Base-by-base conservation (phyloP, 2,888 invertebrate species). In the Drosophila meridionalis region DNA sequence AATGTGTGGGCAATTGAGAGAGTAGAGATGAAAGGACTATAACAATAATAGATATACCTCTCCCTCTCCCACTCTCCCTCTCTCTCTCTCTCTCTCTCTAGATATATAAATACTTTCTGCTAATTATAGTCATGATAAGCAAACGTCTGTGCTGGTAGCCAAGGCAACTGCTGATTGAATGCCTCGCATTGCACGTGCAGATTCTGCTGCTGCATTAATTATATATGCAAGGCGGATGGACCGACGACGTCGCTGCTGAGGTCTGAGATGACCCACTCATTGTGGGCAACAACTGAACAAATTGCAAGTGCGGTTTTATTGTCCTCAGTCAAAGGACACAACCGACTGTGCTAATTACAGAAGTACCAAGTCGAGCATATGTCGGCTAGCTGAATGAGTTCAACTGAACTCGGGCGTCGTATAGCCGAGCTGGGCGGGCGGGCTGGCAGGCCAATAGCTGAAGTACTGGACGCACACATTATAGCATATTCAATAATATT, bases 271-370 rank as follows among this genome's bases (percentile, higher is more conserved):
- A 52, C 20, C 32, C 34, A 52, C 52, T 20, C 52, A 50, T 20
- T 34, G 20, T 20, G 48, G 30, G 47, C 47, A 48, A 48, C 34
- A 52, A 52, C 52, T 52, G 34, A 34, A 34, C 34, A 52, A 52
- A 52, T 52, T 34, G 34, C 20, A 34, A 52, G 52, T 52, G 52
- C n/a, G 52, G 52, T 36, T 34, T 20, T 26, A 52, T 52, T 52
- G 34, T 52, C 7, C 34, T 11, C 34, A 26, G 34, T 36, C 52
- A 52, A 52, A 52, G 52, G 32, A 34, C 50, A 32, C 12, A 34
- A 3, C 20, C 12, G 12, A 34, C 34, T 36, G 12, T 52, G 11
- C 52, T 52, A 52, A 52, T 52, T 52, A 52, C 20, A 26, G 34
- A 7, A 50, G 4, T 32, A 50, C 14, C 48, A 12, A 47, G 28